Evolutionary conservation across 2,888 invertebrate species (phyloP), one percentile per base, ranked within the genome.

Genomic region (Sialis lutaria): DNA sequence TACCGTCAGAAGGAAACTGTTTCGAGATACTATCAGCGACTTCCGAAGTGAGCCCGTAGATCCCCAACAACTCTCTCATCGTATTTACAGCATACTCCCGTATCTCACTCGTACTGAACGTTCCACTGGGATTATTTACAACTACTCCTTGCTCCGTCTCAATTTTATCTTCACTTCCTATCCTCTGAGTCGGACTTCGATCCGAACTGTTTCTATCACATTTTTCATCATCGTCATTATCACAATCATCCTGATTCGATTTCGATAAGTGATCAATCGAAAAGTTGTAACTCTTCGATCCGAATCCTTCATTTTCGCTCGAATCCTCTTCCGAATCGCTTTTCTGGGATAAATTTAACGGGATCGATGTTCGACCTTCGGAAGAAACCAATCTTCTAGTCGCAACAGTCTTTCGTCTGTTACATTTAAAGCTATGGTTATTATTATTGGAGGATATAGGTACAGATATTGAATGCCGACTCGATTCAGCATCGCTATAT

Each of bases 1-100:
- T 60, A 77, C 80, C 81, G 59, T 78, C 77, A 54, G 80, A 71
- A 44, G 80, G 79, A 47, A 79, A 72, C 61, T 79, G 78, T 56
- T 79, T 75, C 49, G 75, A 75, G 52, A 82, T 75, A 57, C 74
- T 75, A 58, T 81, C 81, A 40, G 78, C 75, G 45, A 80, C 77
- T 60, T 82, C 83, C 12, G 77, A 76, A 47, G 79, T 79, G 54
- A 84, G 67, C 22, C 84, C 84, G 60, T 84, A 84, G 56, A 85
- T 82, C 32, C 81, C 80, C 48, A 85, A 66, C 44, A 85, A 64
- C 59, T 85, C 83, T 55, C 82, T 77, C 80, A 85, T 82, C 7
- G 84, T 84, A 55, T 77, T 81, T 68, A 83, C 79, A 4, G 83
- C 83, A 60, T 81, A 84, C 58, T 83, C 83, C 56, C 81, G 73